Conservation (phyloP, 53 echinoderm and acorn worm genomes). For the Pentamera pediparva region DNA sequence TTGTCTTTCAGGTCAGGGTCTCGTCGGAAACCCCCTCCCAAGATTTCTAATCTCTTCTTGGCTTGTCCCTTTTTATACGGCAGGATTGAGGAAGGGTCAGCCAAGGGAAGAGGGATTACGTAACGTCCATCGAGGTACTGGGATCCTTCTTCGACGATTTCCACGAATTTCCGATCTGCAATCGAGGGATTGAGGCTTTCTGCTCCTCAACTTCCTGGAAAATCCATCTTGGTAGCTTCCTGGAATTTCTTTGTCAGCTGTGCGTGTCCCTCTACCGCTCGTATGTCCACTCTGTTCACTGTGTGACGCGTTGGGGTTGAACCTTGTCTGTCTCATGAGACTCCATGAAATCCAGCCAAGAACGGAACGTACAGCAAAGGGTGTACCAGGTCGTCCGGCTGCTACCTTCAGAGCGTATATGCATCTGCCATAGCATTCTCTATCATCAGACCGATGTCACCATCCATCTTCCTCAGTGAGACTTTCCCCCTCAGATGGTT, state of each 20-base stretch:
- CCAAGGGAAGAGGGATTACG: slow-evolving; percentile 27
- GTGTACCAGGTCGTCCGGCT: slow-evolving; percentile 32
- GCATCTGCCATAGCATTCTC: slow-evolving; percentile 46
- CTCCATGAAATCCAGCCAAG: slow-evolving; percentile 41
- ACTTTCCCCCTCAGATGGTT: slow-evolving; percentile 27
- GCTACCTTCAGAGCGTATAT: slow-evolving; percentile 36
- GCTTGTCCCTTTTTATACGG: slow-evolving; percentile 26
- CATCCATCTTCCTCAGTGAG: slow-evolving; percentile 21
- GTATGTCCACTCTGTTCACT: not conserved
- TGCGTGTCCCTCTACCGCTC: not conserved
- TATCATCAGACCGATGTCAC: slow-evolving; percentile 48
- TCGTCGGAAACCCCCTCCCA: slow-evolving; percentile 26
- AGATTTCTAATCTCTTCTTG: slow-evolving; percentile 18
- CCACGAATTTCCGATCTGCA: slow-evolving; percentile 29
- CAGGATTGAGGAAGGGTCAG: slow-evolving; percentile 25
- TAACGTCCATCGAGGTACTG: slow-evolving; percentile 33
- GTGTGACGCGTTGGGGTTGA: not conserved
- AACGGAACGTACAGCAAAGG: slow-evolving; percentile 29
- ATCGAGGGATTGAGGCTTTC: slow-evolving; percentile 6
- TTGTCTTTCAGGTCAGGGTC: slow-evolving; percentile 74
- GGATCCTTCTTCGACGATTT: slow-evolving; percentile 18
- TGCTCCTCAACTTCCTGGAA: slow-evolving; percentile 18
- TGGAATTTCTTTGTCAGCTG: not conserved
- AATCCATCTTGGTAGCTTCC: too few species aligned
- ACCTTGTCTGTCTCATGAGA: slow-evolving; percentile 18